Percentiles rank a stretch among this genome's conserved stretches.
These are phyloP conservation scores for Siderastrea radians DNA, from an alignment of 92 coral and sea anemone genomes.

Conservation along the genomic window DNA sequence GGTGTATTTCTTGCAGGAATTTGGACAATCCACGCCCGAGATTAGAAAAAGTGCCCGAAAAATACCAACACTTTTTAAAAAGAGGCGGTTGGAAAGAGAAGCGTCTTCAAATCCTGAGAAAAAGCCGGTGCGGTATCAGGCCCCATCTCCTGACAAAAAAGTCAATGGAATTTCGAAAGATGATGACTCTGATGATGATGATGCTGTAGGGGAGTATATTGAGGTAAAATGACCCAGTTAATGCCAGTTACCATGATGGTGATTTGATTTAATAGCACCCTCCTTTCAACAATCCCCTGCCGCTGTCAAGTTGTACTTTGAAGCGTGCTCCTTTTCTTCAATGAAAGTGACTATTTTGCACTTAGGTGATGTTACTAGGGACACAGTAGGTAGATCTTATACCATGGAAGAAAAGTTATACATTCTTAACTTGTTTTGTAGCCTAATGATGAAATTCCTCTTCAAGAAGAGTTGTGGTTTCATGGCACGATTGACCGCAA, in stretches of 20 bases:
- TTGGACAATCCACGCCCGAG: constrained; percentile 84
- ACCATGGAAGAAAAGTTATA: too few species aligned
- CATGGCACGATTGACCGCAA: constrained; percentile 92
- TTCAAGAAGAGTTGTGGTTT: constrained; percentile 95
- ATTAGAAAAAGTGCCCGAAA: constrained; percentile 71
- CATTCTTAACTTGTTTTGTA: constrained; percentile 4
- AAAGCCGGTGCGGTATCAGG: not conserved
- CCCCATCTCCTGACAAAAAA: not conserved
- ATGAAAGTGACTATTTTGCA: too few species aligned
- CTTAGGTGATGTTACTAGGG: too few species aligned
- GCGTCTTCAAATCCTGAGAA: not conserved
- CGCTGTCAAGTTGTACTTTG: too few species aligned
- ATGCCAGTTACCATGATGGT: not conserved
- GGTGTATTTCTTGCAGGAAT: constrained; percentile 63
- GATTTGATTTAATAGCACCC: not conserved
- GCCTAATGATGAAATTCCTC: constrained; percentile 87
- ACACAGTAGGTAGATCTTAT: too few species aligned
- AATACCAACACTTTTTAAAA: constrained; percentile 54
- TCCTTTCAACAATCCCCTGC: not conserved
- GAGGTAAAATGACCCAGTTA: constrained; percentile 54
- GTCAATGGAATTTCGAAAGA: constrained; percentile 29
- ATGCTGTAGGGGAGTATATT: constrained; percentile 69
- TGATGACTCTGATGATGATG: constrained; percentile 60
- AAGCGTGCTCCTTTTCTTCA: too few species aligned
- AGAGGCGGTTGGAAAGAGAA: constrained; percentile 42